A percentile compares a stretch with the other conserved stretches of the same genome.
phyloP scores from a whole-genome alignment of 2,797 vertebrate species.

The Arvicola amphibius region DNA sequence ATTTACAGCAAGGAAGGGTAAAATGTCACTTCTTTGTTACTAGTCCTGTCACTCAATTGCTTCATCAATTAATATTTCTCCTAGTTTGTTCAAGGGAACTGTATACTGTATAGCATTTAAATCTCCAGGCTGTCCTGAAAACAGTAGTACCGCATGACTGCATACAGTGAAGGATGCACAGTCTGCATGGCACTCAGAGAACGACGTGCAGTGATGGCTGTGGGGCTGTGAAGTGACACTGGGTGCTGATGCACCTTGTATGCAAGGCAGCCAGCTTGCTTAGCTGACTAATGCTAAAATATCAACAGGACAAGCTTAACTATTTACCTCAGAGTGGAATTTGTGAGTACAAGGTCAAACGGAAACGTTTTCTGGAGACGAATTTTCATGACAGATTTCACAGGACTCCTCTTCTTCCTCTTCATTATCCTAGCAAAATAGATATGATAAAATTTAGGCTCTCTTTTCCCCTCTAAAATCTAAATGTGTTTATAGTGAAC shows the following conservation, averaged over 20 bases:
- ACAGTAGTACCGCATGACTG: not conserved
- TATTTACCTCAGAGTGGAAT: constrained; percentile 80
- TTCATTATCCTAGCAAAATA: constrained; percentile 66
- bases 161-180: not conserved
- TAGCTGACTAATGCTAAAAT: constrained; percentile 51
- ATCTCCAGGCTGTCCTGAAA: constrained; percentile 26
- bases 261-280: not conserved
- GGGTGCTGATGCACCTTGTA: constrained; percentile 8
- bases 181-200: not conserved
- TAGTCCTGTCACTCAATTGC: constrained; percentile 24
- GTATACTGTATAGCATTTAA: not conserved
- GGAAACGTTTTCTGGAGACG: constrained; percentile 79
- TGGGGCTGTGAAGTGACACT: not conserved
- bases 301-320: constrained; percentile 45
- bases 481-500: constrained; percentile 21
- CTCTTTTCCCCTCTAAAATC: not conserved
- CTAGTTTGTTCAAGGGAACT: constrained; percentile 28
- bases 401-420: constrained; percentile 82
- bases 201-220: not conserved
- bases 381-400: constrained; percentile 82
- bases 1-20: not conserved
- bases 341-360: constrained; percentile 83
- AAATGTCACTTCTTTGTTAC: not conserved
- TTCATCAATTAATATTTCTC: not conserved
- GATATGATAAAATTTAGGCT: not conserved